Percentiles rank a stretch among this genome's conserved stretches.
These are phyloP conservation scores for Formica aserva DNA, from an alignment of 2,888 invertebrate genomes.

Conservation along the genomic window DNA sequence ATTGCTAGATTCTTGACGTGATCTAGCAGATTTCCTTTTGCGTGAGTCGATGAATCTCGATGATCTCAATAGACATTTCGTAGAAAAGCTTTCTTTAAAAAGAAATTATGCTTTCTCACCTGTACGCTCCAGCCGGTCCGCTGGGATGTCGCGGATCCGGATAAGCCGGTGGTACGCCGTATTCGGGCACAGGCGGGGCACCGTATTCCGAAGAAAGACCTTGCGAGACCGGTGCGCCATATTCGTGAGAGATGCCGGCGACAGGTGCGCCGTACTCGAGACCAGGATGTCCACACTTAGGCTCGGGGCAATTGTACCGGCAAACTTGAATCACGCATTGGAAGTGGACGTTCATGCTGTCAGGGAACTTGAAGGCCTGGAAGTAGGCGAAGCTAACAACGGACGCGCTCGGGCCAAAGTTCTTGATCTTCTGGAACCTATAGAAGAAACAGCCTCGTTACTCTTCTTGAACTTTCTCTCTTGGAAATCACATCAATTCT, in stretches of 20 bases:
- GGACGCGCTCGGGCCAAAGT: slow-evolving; percentile 97
- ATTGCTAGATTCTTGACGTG: neutral
- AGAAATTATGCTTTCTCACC: slow-evolving; percentile 73
- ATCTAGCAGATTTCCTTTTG: neutral
- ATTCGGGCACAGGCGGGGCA: slow-evolving; percentile 90
- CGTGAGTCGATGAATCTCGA: neutral
- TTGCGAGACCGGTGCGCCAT: slow-evolving; percentile 88
- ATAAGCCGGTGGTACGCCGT: slow-evolving; percentile 92
- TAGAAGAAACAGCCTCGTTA: slow-evolving; percentile 61
- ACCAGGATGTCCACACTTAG: slow-evolving; percentile 91
- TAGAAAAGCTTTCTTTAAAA: slow-evolving; percentile 33
- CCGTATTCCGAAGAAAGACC: slow-evolving; percentile 90
- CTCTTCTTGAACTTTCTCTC: too few relatives aligned
- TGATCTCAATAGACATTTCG: neutral
- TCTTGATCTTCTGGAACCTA: slow-evolving; percentile 97
- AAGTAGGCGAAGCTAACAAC: slow-evolving; percentile 98
- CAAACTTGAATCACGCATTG: slow-evolving; percentile 98
- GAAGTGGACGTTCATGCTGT: slow-evolving; percentile 98
- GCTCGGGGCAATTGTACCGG: slow-evolving; percentile 96
- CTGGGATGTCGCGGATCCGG: slow-evolving; percentile 96
- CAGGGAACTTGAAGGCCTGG: slow-evolving; percentile 98
- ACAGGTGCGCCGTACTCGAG: slow-evolving; percentile 85
- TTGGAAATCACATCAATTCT: neutral
- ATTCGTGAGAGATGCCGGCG: slow-evolving; percentile 88
- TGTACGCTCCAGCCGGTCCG: slow-evolving; percentile 92